Conservation (phyloP, 2,888 invertebrate species). For the Oxycera nigricornis region DNA sequence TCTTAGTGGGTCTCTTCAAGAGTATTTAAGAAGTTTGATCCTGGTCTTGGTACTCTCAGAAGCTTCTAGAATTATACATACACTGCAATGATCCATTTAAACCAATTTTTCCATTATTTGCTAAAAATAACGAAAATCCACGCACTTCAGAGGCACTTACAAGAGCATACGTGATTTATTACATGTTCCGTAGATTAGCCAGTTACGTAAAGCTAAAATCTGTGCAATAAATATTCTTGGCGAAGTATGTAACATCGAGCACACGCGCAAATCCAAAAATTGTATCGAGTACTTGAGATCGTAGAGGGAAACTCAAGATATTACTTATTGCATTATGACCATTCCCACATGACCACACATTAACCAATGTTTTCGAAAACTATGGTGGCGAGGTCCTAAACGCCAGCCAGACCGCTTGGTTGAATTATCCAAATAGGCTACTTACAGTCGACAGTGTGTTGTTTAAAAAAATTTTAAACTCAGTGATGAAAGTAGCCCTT, state of each 20-base stretch:
- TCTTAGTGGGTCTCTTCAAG: not conserved
- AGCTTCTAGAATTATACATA: not conserved
- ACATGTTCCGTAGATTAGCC: slow-evolving; percentile 5
- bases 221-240: slow-evolving; percentile 29
- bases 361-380: slow-evolving; percentile 30
- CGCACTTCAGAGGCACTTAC: slow-evolving; percentile 31
- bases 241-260: not conserved
- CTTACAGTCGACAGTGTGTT: not conserved
- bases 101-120: slow-evolving; percentile 32
- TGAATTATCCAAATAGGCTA: not conserved
- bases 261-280: slow-evolving; percentile 2
- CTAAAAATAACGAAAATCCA: slow-evolving; percentile 29
- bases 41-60: not conserved
- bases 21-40: not conserved
- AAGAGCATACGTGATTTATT: slow-evolving; percentile 33
- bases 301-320: slow-evolving; percentile 31
- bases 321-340: slow-evolving; percentile 40
- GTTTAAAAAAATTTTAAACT: slow-evolving; percentile 10
- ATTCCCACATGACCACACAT: slow-evolving; percentile 46
- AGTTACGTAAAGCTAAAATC: slow-evolving; percentile 26
- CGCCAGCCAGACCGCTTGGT: slow-evolving; percentile 10
- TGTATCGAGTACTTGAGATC: slow-evolving; percentile 32
- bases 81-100: not conserved
- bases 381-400: slow-evolving; percentile 19
- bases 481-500: slow-evolving; percentile 8